Percentiles rank a stretch among this genome's conserved stretches.
phyloP scores from a whole-genome alignment of 2,888 invertebrate genomes.

The Brachynemurus nebulosus region DNA sequence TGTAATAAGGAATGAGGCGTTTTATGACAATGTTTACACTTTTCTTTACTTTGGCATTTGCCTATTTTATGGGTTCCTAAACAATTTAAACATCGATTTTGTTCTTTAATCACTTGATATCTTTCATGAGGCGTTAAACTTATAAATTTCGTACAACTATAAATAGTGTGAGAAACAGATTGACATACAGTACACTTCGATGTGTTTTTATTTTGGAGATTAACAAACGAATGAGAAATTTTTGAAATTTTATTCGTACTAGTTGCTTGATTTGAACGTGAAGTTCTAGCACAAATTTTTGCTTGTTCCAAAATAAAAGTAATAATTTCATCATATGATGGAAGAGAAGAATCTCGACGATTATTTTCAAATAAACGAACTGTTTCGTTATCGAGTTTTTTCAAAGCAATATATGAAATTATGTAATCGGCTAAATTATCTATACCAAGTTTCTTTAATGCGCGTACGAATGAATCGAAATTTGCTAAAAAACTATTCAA shows the following conservation, averaged over 20 bases:
- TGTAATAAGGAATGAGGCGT: no score
- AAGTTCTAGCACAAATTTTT: not conserved
- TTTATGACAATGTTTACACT: no score
- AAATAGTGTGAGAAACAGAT: no score
- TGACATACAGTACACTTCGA: no score
- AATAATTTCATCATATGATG: not conserved
- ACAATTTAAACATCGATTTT: no score
- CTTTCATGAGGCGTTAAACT: no score
- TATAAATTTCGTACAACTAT: no score
- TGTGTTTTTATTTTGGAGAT: no score
- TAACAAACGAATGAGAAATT: not conserved
- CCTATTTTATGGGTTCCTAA: no score
- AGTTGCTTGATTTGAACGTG: not conserved
- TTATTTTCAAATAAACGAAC: not conserved
- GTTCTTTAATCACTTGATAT: no score
- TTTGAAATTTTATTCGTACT: not conserved
- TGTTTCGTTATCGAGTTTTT: not conserved
- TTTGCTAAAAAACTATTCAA: not conserved
- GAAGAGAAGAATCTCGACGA: not conserved
- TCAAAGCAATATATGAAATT: not conserved
- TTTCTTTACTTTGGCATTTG: no score
- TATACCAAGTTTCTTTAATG: not conserved
- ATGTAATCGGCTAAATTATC: not conserved
- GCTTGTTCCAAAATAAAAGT: not conserved
- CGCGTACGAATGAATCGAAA: not conserved